phyloP scores from a whole-genome alignment of 1,140 invertebrate genomes.

The Zaprionus ornatus region DNA sequence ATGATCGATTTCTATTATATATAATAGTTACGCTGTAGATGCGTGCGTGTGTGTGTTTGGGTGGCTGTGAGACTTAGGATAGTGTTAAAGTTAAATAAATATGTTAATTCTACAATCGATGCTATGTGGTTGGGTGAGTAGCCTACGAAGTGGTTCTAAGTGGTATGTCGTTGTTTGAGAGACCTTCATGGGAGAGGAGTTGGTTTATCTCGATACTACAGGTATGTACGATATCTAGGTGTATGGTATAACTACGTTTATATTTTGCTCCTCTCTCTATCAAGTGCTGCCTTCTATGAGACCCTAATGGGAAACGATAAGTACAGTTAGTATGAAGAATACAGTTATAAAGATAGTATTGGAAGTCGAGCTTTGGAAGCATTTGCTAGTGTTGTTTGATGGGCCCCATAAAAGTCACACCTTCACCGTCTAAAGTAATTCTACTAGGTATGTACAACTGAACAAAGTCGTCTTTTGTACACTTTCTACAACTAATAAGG shows the following conservation, averaged over 20 bases:
- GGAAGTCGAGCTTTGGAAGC: background rate
- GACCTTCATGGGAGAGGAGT: conserved; percentile 75
- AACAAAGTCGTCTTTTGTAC: conserved; percentile 44
- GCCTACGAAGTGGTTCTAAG: conserved; percentile 48
- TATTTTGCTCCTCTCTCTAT: conserved; percentile 14
- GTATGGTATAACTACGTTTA: conserved; percentile 40
- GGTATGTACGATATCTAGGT: conserved; percentile 23
- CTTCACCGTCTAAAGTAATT: conserved; percentile 21
- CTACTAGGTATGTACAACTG: conserved; percentile 46
- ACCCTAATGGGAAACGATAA: background rate
- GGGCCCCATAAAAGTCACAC: conserved; percentile 11
- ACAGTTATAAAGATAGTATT: background rate
- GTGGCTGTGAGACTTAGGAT: conserved; percentile 9
- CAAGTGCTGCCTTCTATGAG: background rate
- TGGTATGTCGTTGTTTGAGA: conserved; percentile 76
- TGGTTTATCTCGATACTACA: conserved; percentile 52
- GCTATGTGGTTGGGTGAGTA: conserved; percentile 40
- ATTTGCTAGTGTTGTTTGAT: background rate
- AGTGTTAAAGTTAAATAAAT: conserved; percentile 9
- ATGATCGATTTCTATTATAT: conserved; percentile 20
- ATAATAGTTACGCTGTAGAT: conserved; percentile 20
- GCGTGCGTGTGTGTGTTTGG: background rate
- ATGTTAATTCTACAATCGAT: conserved; percentile 33
- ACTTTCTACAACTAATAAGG: conserved; percentile 76
- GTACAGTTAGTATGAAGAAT: background rate